Base-by-base conservation (phyloP, 2,888 invertebrate species). In the Nasonovia ribisnigri region DNA sequence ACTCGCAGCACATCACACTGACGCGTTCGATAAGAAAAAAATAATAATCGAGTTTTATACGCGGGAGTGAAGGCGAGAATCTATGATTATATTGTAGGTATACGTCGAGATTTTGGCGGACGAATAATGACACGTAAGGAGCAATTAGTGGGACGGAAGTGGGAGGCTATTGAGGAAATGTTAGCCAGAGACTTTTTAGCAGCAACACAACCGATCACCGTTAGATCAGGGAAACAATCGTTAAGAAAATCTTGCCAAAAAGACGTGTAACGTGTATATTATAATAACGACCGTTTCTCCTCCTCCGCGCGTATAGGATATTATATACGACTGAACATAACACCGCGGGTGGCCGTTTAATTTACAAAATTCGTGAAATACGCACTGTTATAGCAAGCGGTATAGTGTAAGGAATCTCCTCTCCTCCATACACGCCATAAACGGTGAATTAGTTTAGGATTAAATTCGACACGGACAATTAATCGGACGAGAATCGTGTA, bases 321-420 rank as follows among this genome's bases (percentile, higher is more conserved):
- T 4, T 46, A 42, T 57, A 8, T 36, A 42, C 54, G 24, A 84
- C 46, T 29, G 51, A 43, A 92, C 43, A 42, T 57, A 60, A 93
- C 93, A 60, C 93, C 84, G 93, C 93, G 93, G 93, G 93, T 93
- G 93, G 93, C 90, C 93, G 93, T 93, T 93, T 90, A 93, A 93
- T 93, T 93, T 93, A 93, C 90, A 90, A 90, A 90, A 93, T 93
- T 86, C 93, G 86, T 90, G 48, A 90, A 88, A 92, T 67, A 92
- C 86, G 11, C n/a, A 51, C 67, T 29, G 20, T 36, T 36, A 36
- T 8, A 20, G 36, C 36, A 36, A 36, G 36, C 77, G 77, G 77
- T 36, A 36, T 77, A 77, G 36, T 77, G 36, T 77, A 77, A 77
- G 77, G 77, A 77, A 77, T 77, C 36, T 77, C 36, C 3, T 77